Evolutionary conservation across 2,797 vertebrate genomes (phyloP).

Genomic region (Dipus sagitta): DNA sequence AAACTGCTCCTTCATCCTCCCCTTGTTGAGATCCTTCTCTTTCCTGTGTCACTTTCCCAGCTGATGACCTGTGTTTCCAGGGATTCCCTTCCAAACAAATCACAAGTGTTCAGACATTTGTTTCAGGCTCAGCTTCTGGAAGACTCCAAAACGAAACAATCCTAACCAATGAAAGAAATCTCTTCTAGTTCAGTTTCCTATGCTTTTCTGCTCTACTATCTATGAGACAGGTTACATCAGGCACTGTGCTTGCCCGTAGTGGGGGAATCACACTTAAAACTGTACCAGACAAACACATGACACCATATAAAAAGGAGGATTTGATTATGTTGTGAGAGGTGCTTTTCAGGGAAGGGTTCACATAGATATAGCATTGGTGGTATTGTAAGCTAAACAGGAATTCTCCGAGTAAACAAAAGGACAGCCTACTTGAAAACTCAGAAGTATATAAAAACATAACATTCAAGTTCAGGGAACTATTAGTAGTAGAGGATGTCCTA

Average conservation of each 20-base stretch:
- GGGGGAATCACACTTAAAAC: background rate
- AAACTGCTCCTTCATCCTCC: background rate
- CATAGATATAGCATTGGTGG: background rate
- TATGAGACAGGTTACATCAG: background rate
- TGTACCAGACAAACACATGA: background rate
- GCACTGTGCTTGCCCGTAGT: background rate
- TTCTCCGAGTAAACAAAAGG: background rate
- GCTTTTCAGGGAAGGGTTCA: constrained; percentile 6
- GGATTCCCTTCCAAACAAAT: background rate
- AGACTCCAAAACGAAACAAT: constrained; percentile 2
- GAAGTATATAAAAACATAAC: background rate
- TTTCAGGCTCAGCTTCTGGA: constrained; percentile 18
- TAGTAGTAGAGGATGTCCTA: background rate
- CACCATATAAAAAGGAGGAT: background rate
- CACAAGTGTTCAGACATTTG: background rate
- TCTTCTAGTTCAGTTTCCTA: background rate
- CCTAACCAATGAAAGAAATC: background rate
- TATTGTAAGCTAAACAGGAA: constrained; percentile 43
- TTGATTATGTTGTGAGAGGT: background rate
- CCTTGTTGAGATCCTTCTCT: background rate
- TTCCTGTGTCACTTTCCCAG: background rate
- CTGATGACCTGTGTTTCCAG: too few species aligned
- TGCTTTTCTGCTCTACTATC: background rate
- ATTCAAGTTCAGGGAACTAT: background rate
- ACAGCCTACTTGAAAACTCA: background rate